Evolutionary conservation across 2,888 invertebrate genomes (phyloP).

Genomic region (Bedellia somnulentella): DNA sequence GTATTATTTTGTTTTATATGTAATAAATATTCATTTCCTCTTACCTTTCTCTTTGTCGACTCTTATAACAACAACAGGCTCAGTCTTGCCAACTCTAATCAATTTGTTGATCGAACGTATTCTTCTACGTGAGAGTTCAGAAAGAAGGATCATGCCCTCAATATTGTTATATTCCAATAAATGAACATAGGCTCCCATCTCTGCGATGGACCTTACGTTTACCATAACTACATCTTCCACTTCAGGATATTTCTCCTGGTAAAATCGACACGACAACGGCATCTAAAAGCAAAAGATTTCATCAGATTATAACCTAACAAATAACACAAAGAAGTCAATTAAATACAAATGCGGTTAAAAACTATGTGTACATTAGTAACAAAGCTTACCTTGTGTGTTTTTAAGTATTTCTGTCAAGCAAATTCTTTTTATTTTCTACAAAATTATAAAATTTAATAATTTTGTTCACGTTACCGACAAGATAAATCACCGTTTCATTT

Average conservation of each 20-base stretch:
- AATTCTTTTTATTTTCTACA: no score
- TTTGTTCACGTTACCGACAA: no score
- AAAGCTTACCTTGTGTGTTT: no score
- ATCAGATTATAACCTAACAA: slow-evolving; percentile 26
- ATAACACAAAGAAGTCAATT: slow-evolving; percentile 10
- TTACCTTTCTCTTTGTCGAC: slow-evolving; percentile 98
- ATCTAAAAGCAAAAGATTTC: slow-evolving; percentile 48
- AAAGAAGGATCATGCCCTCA: slow-evolving; percentile 98
- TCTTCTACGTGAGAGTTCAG: slow-evolving; percentile 96
- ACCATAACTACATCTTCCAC: slow-evolving; percentile 99
- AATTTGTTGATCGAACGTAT: slow-evolving; percentile 99
- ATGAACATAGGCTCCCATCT: slow-evolving; percentile 99
- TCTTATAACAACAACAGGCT: slow-evolving; percentile 98
- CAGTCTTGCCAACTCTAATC: slow-evolving; percentile 96
- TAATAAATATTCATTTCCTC: no score
- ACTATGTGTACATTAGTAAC: no score
- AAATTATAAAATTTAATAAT: no score
- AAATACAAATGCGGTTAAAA: no score
- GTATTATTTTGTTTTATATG: not conserved
- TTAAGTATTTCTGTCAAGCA: no score
- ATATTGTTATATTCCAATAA: slow-evolving; percentile 98
- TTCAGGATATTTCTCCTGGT: slow-evolving; percentile 96
- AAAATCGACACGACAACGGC: slow-evolving; percentile 95
- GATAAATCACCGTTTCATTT: no score
- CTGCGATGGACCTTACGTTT: slow-evolving; percentile 95